Percentiles rank a stretch among this genome's conserved stretches.
phyloP scores from a whole-genome alignment of 2,797 vertebrate genomes.

The Streptopelia turtur region DNA sequence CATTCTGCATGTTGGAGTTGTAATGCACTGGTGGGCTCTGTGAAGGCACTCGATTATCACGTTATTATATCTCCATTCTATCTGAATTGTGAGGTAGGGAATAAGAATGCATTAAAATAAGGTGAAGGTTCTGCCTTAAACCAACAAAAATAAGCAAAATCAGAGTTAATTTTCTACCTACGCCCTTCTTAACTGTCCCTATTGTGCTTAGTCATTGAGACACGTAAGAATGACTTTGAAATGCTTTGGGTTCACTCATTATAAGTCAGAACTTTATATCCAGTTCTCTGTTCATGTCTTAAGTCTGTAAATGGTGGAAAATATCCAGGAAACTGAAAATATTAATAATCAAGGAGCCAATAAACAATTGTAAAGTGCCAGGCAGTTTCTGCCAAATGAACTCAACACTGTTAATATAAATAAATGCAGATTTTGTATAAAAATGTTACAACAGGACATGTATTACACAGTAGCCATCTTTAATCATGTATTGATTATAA shows the following conservation, averaged over 20 bases:
- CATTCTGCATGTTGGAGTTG: constrained; percentile 61
- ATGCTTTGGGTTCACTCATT: constrained; percentile 10
- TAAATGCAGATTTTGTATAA: not conserved
- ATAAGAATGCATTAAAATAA: constrained; percentile 33
- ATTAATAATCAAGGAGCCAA: not conserved
- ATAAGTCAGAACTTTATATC: constrained; percentile 6
- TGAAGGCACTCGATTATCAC: constrained; percentile 60
- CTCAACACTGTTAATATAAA: not conserved
- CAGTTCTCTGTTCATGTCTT: not conserved
- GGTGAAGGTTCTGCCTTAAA: constrained; percentile 31
- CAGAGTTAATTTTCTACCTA: constrained; percentile 37
- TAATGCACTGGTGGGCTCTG: constrained; percentile 50
- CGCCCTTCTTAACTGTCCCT: constrained; percentile 44
- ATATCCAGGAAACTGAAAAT: constrained; percentile 29
- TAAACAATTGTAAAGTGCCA: not conserved
- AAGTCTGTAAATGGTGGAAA: constrained; percentile 18
- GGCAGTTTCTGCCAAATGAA: not conserved
- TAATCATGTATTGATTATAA: not conserved
- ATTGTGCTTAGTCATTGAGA: constrained; percentile 64
- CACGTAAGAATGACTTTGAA: constrained; percentile 28
- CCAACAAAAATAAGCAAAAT: constrained; percentile 43
- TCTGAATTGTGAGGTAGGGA: constrained; percentile 29
- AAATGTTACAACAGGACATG: not conserved
- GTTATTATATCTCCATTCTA: constrained; percentile 42
- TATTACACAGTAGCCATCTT: not conserved